A percentile compares a stretch with the other conserved stretches of the same genome.
phyloP scores from a whole-genome alignment of 2,888 invertebrate genomes.

The Miltochrista miniata region DNA sequence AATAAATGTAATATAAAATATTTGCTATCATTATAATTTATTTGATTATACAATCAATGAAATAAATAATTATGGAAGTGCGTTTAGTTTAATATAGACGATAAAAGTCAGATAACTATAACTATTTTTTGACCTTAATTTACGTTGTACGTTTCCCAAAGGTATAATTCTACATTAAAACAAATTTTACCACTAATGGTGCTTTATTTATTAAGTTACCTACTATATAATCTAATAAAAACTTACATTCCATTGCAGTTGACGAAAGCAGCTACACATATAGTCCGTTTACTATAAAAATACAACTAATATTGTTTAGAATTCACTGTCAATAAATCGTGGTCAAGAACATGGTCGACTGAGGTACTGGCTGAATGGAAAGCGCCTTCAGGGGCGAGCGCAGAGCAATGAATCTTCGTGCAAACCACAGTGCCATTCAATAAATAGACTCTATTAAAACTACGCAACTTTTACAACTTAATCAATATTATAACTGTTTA shows the following conservation, averaged over 20 bases:
- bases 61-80: no score
- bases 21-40: no score
- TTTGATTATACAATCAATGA: no score
- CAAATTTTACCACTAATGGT: background rate
- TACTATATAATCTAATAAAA: background rate
- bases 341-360: conserved; percentile 29
- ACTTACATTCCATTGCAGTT: conserved; percentile 32
- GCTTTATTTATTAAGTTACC: background rate
- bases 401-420: conserved; percentile 33
- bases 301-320: conserved; percentile 1
- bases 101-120: no score
- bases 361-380: conserved; percentile 28
- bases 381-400: conserved; percentile 30
- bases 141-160: no score
- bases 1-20: no score
- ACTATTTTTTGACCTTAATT: no score
- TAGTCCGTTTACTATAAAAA: background rate
- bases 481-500: conserved; percentile 17
- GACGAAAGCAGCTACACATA: background rate
- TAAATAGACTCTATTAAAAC: conserved; percentile 32
- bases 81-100: no score
- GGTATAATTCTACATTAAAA: no score
- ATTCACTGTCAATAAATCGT: conserved; percentile 14
- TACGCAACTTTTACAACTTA: conserved; percentile 27
- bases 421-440: conserved; percentile 49